Evolutionary conservation across 2,113 vertebrate genomes (phyloP).

Genomic region (Corythornis vintsioides): DNA sequence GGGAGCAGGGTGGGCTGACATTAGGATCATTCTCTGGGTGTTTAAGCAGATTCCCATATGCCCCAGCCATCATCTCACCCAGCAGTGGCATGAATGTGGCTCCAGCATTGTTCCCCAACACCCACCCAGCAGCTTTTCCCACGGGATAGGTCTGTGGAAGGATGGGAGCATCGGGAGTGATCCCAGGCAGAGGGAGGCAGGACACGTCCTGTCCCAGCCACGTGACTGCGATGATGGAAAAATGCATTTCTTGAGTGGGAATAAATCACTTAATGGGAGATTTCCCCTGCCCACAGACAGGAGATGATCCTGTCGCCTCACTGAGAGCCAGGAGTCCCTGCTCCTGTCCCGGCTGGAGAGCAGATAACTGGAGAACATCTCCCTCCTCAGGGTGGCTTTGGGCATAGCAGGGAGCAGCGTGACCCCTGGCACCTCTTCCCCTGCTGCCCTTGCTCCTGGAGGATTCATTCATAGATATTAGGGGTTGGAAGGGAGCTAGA

Average conservation of each 20-base stretch:
- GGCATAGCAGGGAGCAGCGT: fast-evolving
- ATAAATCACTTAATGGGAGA: background rate
- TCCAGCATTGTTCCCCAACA: background rate
- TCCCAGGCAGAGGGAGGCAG: background rate
- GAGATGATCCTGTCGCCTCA: background rate
- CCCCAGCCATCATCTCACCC: background rate
- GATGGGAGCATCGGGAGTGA: background rate
- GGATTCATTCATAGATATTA: no score
- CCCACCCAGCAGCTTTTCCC: background rate
- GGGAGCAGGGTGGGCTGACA: background rate
- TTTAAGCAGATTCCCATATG: background rate
- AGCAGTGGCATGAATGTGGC: background rate
- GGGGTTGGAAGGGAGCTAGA: no score
- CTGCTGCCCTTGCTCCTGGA: fast-evolving
- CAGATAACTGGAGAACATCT: background rate
- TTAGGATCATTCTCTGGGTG: background rate
- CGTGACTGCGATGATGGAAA: background rate
- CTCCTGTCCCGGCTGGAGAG: fast-evolving
- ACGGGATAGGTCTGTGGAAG: background rate
- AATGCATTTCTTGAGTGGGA: background rate
- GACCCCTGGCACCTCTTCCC: background rate
- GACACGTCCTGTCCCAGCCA: background rate
- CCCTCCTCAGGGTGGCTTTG: background rate
- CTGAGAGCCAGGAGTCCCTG: background rate
- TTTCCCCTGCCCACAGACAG: background rate